Evolutionary conservation across 2,888 invertebrate species (phyloP).

Genomic region (Chrysopilus asiliformis): DNA sequence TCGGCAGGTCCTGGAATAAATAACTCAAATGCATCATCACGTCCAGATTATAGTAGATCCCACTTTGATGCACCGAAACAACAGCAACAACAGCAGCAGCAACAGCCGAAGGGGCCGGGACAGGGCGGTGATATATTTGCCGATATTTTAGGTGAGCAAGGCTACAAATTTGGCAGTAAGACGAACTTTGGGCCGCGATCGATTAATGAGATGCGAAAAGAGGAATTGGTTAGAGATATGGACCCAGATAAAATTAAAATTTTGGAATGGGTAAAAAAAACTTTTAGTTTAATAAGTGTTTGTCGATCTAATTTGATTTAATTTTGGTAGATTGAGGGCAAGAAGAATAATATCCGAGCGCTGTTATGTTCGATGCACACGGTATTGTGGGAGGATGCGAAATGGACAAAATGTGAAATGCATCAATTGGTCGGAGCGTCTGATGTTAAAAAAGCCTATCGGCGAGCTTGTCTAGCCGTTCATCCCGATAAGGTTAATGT

Average conservation of each 20-base stretch:
- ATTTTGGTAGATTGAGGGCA: conserved; percentile 69
- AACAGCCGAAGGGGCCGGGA: conserved; percentile 20
- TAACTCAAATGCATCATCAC: conserved; percentile 29
- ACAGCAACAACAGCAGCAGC: conserved; percentile 17
- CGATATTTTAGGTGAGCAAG: conserved; percentile 80
- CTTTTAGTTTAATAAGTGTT: conserved; percentile 1
- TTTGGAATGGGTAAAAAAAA: conserved; percentile 55
- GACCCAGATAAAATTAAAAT: conserved; percentile 83
- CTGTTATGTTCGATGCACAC: conserved; percentile 87
- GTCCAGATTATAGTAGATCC: conserved; percentile 49
- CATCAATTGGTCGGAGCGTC: conserved; percentile 79
- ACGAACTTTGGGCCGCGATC: conserved; percentile 65
- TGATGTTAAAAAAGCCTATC: conserved; percentile 92
- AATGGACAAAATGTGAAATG: conserved; percentile 92
- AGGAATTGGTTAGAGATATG: conserved; percentile 71
- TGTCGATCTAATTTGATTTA: conserved; percentile 9
- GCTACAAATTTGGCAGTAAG: conserved; percentile 69
- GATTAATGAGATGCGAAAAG: conserved; percentile 87
- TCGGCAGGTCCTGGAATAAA: neutral
- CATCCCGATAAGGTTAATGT: conserved; percentile 90
- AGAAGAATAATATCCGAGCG: conserved; percentile 91
- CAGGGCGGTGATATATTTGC: conserved; percentile 62
- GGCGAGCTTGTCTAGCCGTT: conserved; percentile 90
- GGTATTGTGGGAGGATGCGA: conserved; percentile 83
- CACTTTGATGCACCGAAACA: conserved; percentile 58